phyloP scores from a whole-genome alignment of 2,113 vertebrate genomes.

The Orthonyx spaldingii region DNA sequence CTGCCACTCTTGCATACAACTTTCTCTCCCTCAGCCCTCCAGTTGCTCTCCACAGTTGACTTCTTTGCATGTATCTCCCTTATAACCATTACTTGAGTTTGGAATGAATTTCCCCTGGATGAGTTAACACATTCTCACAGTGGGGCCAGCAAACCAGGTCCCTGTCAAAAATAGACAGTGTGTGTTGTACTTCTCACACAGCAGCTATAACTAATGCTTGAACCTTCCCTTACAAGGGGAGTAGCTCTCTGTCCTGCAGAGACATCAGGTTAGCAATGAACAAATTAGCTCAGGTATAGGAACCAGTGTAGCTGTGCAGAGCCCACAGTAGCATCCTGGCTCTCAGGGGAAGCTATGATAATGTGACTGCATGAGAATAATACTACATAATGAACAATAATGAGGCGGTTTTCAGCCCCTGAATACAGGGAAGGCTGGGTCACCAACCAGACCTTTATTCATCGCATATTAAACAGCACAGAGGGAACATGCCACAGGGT shows the following conservation, averaged over 20 bases:
- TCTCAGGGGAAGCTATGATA: conserved; percentile 58
- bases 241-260: background rate
- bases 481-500: background rate
- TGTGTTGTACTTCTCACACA: background rate
- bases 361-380: conserved; percentile 56
- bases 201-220: background rate
- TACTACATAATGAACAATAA: conserved; percentile 64
- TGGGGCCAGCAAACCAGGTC: background rate
- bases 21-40: background rate
- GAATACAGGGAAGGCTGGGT: conserved; percentile 48
- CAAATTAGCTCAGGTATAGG: conserved; percentile 40
- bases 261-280: conserved; percentile 18
- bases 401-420: conserved; percentile 51
- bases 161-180: background rate
- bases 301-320: background rate
- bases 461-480: background rate
- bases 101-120: background rate
- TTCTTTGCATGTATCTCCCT: background rate
- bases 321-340: conserved; percentile 12
- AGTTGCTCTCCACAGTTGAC: background rate
- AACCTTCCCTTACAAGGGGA: background rate
- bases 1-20: background rate
- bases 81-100: background rate
- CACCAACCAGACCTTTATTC: conserved; percentile 53
- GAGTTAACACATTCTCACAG: background rate